Evolutionary conservation across 2,797 vertebrate species (phyloP), one percentile per base, ranked within the genome.

Genomic region (Galagoides demidoff): DNA sequence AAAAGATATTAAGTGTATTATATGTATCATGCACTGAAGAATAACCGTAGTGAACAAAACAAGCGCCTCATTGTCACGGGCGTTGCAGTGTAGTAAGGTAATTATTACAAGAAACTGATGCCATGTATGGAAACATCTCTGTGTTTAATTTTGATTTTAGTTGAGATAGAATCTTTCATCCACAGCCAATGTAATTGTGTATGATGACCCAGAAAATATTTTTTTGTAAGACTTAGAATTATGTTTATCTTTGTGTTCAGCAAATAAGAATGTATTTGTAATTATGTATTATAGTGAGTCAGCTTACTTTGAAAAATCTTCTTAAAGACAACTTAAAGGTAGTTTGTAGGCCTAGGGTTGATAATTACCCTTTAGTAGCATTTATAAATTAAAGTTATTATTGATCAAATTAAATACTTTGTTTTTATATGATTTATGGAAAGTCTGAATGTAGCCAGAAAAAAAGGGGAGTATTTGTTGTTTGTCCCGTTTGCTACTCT

Each of bases 91-190:
- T 63, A 70, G 5, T 81, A 34, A 81, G 20, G 20, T 85, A 79
- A 73, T 79, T 23, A 81, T 77, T 68, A 66, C 71, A 70, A 74
- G 43, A 83, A 55, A 70, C 52, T 8, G 22, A 63, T 83, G n/a
- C 12, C 23, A 22, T 66, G 23, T 71, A 14, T 87, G 63, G 68
- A 77, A 86, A 43, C 10, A 64, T 17, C 49, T 57, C 31, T 90
- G 57, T n/a, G 34, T 93, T 90, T 90, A 63, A 90, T 49, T 90
- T 93, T 70, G 70, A 34, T 83, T 31, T 91, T 95, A 85, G 11
- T 74, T 85, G n/a, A 92, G 71, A 81, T n/a, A 74, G 55, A 59
- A 37, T 87, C 9, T n/a, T 13, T 61, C 4, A 79, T 88, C 1
- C 52, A 17, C 5, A 73, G 31, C 11, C 9, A 84, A 13, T 78